Percentiles rank a stretch among this genome's conserved stretches.
Evolutionary conservation across 1,140 invertebrate genomes (phyloP).

Genomic region (Homarus americanus): DNA sequence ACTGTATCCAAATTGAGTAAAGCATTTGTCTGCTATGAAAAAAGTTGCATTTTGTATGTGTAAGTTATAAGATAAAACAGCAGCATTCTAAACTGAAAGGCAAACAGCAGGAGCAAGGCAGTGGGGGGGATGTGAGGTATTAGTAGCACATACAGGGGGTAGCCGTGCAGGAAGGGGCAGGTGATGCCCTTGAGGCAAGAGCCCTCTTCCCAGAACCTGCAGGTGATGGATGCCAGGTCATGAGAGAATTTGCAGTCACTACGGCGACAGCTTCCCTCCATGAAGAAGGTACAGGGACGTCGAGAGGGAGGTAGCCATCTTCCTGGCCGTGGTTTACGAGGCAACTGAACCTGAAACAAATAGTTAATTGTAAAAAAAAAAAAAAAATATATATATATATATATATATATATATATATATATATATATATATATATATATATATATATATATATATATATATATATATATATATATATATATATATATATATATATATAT

Average conservation of each 20-base stretch:
- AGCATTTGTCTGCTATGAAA: too few relatives aligned
- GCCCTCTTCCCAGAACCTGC: constrained; percentile 80
- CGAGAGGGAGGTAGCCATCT: constrained; percentile 66
- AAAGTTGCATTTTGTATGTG: too few relatives aligned
- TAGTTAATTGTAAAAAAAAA: too few relatives aligned
- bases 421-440: too few relatives aligned
- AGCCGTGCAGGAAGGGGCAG: constrained; percentile 81
- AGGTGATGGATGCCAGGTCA: constrained; percentile 80
- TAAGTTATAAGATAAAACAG: too few relatives aligned
- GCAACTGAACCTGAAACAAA: constrained; percentile 68
- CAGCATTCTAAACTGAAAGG: neutral
- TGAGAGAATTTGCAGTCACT: constrained; percentile 81
- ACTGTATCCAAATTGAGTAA: too few relatives aligned
- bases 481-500: too few relatives aligned
- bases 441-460: too few relatives aligned
- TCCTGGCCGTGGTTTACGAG: constrained; percentile 74
- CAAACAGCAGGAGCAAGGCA: constrained; percentile 1
- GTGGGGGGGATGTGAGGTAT: constrained; percentile 36
- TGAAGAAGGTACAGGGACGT: constrained; percentile 80
- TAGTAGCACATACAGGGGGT: constrained; percentile 74
- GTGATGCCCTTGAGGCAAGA: constrained; percentile 79
- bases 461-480: too few relatives aligned
- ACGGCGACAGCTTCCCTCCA: constrained; percentile 80
- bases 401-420: too few relatives aligned
- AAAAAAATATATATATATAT: too few relatives aligned